Evolutionary conservation across 1,140 invertebrate genomes (phyloP).

Genomic region (Papilio dardanus): DNA sequence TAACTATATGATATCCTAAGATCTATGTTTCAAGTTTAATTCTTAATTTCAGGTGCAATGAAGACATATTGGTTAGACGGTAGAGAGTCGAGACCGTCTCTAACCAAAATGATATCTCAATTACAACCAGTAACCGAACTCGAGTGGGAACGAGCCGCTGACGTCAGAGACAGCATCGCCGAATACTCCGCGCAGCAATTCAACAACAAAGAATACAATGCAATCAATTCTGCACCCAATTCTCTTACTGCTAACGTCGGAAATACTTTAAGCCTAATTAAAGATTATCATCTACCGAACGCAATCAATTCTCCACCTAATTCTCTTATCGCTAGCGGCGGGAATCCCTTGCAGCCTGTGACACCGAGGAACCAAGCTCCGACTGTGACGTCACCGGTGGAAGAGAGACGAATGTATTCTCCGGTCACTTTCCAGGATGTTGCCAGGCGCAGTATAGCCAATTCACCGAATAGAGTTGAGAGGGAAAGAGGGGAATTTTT

Average conservation of each 20-base stretch:
- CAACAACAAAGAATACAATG: conserved; percentile 72
- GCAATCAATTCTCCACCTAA: conserved; percentile 53
- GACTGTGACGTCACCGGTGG: conserved; percentile 68
- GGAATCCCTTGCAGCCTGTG: conserved; percentile 51
- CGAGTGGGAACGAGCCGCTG: conserved; percentile 72
- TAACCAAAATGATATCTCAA: conserved; percentile 73
- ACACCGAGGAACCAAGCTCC: conserved; percentile 55
- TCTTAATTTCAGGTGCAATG: conserved; percentile 88
- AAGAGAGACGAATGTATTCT: conserved; percentile 88
- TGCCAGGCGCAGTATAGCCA: conserved; percentile 87
- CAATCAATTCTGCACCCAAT: conserved; percentile 54
- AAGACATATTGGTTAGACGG: conserved; percentile 95
- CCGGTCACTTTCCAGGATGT: conserved; percentile 94
- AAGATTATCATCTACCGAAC: conserved; percentile 48
- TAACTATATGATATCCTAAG: no score
- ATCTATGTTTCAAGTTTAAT: no score
- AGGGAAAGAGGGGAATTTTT: conserved; percentile 60
- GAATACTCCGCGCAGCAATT: conserved; percentile 64
- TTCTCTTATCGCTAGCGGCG: conserved; percentile 51
- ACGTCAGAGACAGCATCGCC: conserved; percentile 74
- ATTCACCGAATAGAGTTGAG: conserved; percentile 85
- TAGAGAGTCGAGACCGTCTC: conserved; percentile 84
- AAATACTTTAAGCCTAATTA: conserved; percentile 44
- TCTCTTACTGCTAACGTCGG: conserved; percentile 52
- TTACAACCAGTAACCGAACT: conserved; percentile 67